Conservation (phyloP, 1,140 invertebrate species). For the Cryptotermes secundus region DNA sequence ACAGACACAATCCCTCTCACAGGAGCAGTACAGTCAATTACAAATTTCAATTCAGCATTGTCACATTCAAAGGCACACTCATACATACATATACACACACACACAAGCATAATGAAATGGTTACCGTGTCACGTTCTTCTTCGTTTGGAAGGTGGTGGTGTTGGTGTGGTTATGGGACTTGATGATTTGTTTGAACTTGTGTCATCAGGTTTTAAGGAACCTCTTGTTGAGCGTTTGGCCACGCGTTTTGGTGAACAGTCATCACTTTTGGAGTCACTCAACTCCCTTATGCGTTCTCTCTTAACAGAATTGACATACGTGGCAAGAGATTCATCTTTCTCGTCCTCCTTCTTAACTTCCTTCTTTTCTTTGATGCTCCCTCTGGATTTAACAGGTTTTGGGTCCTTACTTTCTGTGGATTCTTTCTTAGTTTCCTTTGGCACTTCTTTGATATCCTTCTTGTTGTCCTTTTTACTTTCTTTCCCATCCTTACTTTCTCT, state of each 20-base stretch:
- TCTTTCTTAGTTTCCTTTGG: slow-evolving; percentile 41
- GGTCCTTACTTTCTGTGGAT: slow-evolving; percentile 40
- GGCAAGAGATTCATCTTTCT: slow-evolving; percentile 4
- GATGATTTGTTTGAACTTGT: slow-evolving; percentile 38
- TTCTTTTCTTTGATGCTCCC: slow-evolving; percentile 23
- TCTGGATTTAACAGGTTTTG: slow-evolving; percentile 15
- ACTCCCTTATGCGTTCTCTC: slow-evolving; percentile 21
- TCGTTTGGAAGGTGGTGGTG: slow-evolving; percentile 43
- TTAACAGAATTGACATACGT: background rate
- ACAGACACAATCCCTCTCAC: background rate
- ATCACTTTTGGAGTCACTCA: slow-evolving; percentile 22
- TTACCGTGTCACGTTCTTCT: slow-evolving; percentile 40
- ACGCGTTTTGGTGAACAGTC: slow-evolving; percentile 30
- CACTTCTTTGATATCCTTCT: slow-evolving; percentile 43
- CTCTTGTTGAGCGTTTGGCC: slow-evolving; percentile 43
- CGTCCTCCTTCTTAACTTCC: slow-evolving; percentile 23
- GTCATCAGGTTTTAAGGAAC: slow-evolving; percentile 47
- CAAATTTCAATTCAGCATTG: background rate
- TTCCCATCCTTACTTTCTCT: slow-evolving; percentile 33
- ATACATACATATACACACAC: too few species aligned
- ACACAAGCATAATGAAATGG: background rate
- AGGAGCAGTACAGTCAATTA: background rate
- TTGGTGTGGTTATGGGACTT: slow-evolving; percentile 45
- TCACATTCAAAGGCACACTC: background rate
- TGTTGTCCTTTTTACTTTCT: slow-evolving; percentile 50